Percentiles rank a stretch among this genome's conserved stretches.
These are phyloP conservation scores for Hartigia nigra DNA, from an alignment of 2,888 invertebrate species.

Conservation along the genomic window DNA sequence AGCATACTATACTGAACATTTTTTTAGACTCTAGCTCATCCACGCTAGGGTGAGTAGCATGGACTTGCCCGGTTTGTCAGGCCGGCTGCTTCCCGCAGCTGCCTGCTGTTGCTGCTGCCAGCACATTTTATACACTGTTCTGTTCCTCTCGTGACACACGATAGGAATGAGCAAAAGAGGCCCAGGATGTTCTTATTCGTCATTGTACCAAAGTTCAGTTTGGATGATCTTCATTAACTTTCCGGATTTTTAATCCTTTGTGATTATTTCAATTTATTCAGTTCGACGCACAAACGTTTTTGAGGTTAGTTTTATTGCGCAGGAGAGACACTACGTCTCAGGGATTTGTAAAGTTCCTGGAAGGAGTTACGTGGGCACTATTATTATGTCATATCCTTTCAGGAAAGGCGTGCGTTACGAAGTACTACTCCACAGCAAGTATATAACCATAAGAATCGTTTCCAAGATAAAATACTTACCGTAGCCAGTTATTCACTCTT, in stretches of 20 bases:
- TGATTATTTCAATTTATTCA: neutral
- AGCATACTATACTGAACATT: neutral
- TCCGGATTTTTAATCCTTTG: neutral
- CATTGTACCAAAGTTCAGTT: neutral
- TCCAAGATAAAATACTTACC: neutral
- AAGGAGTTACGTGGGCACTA: constrained; percentile 29
- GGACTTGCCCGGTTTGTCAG: constrained; percentile 31
- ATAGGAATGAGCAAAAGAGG: neutral
- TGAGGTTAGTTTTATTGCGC: neutral
- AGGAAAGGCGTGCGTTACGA: constrained; percentile 22
- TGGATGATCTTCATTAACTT: neutral
- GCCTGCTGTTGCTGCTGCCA: constrained; percentile 34
- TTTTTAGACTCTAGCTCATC: neutral
- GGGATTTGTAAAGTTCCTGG: neutral
- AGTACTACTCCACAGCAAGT: constrained; percentile 10
- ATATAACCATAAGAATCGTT: neutral
- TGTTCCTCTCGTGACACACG: neutral
- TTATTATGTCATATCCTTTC: constrained; percentile 25
- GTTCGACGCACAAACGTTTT: neutral
- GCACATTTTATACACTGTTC: constrained; percentile 1
- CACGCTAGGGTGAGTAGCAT: constrained; percentile 25
- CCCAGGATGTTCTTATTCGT: neutral
- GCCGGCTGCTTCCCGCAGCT: constrained; percentile 51
- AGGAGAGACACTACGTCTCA: neutral
- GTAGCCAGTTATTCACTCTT: neutral